Base-by-base conservation (phyloP, 2,888 invertebrate species). In the Cantharis lateralis region DNA sequence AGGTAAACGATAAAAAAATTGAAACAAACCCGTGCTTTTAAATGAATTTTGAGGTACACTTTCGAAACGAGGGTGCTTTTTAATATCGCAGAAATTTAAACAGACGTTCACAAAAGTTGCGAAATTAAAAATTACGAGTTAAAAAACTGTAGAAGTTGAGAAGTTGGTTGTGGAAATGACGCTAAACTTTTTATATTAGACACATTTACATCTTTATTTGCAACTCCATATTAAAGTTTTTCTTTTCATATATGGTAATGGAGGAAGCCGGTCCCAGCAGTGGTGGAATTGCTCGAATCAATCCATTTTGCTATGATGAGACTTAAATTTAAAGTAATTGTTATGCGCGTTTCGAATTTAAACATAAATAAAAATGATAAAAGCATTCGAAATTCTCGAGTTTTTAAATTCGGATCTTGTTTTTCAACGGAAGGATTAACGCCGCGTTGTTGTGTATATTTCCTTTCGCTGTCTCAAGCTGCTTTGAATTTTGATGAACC, bases 61-160 rank as follows among this genome's bases (percentile, higher is more conserved):
- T 77, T 74, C 48, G 74, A 71, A 74, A 68, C 62, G 76, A 68
- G 77, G 74, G 71, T 71, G 71, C 74, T 71, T 78, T 78, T 78
- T 78, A 78, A 78, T 78, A 78, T 78, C 71, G 78, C 48, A 66
- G 74, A 80, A 79, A 80, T 80, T 79, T 79, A 78, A 80, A 80
- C 79, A 76, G 76, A 70, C 77, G 74, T 76, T 77, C 69, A 78
- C 71, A 74, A 77, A 80, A 76, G 74, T 77, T 75, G 80, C 79
- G 77, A 81, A 81, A 81, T 81, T 81, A 81, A 81, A 80, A 81
- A 81, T 81, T 81, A 80, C 74, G 79, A 80, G 77, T 80, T 80
- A 80, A 81, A 80, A 80, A 81, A 81, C 74, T 79, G 74, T 69
- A 66, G 77, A 71, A 78, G 72, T 79, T 78, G 77, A 77, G 77